Conservation (phyloP, 2,888 invertebrate genomes). For the Heliothis peltigera region DNA sequence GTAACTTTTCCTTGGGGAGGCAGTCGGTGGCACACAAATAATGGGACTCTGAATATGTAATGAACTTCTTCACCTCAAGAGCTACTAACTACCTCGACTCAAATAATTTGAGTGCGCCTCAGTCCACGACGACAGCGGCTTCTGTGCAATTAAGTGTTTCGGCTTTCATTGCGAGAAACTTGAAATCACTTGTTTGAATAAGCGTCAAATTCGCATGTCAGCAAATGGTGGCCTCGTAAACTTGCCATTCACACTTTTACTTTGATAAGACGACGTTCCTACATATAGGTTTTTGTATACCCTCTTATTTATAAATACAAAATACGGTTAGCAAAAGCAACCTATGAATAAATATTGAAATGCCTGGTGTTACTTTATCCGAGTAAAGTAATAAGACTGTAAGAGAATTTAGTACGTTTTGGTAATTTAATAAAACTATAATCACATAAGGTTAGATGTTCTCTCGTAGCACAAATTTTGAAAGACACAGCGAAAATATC, state of each 20-base stretch:
- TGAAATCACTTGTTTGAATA: conserved; percentile 75
- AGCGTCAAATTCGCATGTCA: conserved; percentile 66
- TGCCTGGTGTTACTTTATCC: conserved; percentile 11
- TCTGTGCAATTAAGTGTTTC: conserved; percentile 81
- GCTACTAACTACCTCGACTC: conserved; percentile 69
- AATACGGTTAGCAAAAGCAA: too few species aligned
- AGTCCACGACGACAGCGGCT: conserved; percentile 64
- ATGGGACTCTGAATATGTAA: conserved; percentile 77
- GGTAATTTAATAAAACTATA: conserved; percentile 1
- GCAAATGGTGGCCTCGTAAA: conserved; percentile 45
- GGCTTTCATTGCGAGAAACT: conserved; percentile 78
- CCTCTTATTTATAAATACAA: conserved; percentile 28
- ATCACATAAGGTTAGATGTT: conserved; percentile 3
- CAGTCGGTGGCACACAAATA: conserved; percentile 71
- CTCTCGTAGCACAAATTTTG: conserved; percentile 2
- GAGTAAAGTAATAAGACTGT: too few species aligned
- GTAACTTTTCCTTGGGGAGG: conserved; percentile 65
- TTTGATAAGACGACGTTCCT: conserved; percentile 37
- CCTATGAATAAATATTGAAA: too few species aligned
- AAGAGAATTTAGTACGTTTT: not conserved
- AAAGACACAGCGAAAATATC: not conserved
- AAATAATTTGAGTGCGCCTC: conserved; percentile 74
- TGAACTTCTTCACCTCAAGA: conserved; percentile 76
- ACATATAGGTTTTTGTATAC: too few species aligned
- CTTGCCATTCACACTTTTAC: conserved; percentile 47